A percentile compares a stretch with the other conserved stretches of the same genome.
phyloP scores from a whole-genome alignment of 2,113 vertebrate species.

The Ciconia boyciana region DNA sequence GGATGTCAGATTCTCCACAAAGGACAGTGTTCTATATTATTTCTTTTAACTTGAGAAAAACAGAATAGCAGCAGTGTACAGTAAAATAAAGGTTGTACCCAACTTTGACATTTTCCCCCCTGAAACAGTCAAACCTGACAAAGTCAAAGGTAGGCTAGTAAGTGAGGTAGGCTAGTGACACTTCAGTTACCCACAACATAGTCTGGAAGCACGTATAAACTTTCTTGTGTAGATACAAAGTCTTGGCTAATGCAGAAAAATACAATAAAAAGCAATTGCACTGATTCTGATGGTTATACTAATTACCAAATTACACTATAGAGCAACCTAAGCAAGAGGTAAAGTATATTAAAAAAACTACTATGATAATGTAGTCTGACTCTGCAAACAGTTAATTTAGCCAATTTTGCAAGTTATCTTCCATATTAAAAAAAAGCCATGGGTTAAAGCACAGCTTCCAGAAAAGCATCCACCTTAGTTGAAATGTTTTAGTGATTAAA shows the following conservation, averaged over 20 bases:
- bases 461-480: background rate
- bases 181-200: background rate
- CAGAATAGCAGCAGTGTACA: background rate
- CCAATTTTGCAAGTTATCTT: background rate
- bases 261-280: background rate
- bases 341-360: background rate
- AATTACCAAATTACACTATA: background rate
- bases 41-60: background rate
- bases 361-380: background rate
- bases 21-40: background rate
- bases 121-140: background rate
- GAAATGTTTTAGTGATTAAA: background rate
- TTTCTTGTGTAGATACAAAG: background rate
- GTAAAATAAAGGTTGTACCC: background rate
- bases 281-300: background rate
- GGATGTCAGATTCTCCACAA: background rate
- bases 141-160: background rate
- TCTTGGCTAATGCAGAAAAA: background rate
- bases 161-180: background rate
- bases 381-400: background rate
- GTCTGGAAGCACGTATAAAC: background rate
- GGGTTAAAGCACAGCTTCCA: background rate
- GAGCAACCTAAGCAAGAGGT: background rate
- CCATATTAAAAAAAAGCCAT: background rate
- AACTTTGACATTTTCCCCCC: background rate